Evolutionary conservation across 2,888 invertebrate genomes (phyloP).

Genomic region (Hanleya hanleyi): DNA sequence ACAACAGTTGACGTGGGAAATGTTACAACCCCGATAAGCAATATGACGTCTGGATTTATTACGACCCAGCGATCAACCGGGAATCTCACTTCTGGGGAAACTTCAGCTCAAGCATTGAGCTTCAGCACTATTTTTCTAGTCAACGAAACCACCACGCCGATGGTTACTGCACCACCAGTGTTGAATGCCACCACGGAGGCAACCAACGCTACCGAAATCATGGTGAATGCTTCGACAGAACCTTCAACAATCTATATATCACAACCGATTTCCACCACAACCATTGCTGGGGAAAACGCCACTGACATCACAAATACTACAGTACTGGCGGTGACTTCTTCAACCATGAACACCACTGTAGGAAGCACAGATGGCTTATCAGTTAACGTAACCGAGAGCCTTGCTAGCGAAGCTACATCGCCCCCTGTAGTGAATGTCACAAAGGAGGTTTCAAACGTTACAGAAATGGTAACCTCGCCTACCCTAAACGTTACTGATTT

Average conservation of each 20-base stretch:
- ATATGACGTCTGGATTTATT: no score
- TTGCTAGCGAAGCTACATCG: not conserved
- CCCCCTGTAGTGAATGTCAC: not conserved
- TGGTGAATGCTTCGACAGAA: not conserved
- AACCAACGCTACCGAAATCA: not conserved
- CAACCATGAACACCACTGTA: not conserved
- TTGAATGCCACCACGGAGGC: not conserved
- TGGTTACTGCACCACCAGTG: not conserved
- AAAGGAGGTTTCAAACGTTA: not conserved
- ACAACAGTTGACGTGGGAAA: not conserved
- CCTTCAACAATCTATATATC: not conserved
- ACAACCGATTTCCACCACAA: not conserved
- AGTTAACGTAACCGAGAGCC: not conserved
- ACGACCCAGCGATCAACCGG: no score
- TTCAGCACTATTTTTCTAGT: no score
- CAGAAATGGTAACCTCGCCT: no score
- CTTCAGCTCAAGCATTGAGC: no score
- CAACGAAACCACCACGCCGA: no score
- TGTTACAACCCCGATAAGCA: not conserved
- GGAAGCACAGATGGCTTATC: no score
- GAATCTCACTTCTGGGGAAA: no score
- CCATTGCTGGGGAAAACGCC: not conserved
- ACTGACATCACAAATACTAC: not conserved
- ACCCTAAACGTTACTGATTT: no score
- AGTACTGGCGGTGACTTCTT: not conserved